Conservation (phyloP, 2,113 vertebrate genomes). For the Xiphorhynchus elegans region DNA sequence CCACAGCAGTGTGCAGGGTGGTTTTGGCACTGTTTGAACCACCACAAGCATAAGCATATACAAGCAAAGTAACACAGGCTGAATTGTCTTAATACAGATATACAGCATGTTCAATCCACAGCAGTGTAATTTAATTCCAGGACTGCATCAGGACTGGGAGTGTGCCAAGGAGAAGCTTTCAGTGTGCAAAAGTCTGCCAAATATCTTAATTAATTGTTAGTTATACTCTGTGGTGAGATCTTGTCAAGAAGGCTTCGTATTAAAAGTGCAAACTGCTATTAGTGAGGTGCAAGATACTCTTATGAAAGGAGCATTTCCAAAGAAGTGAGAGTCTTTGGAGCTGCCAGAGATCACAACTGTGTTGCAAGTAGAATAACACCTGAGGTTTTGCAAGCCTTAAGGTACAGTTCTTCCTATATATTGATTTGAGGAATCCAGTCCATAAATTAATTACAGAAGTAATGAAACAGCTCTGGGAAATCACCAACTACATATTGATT, state of each 20-base stretch:
- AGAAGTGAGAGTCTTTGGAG: neutral
- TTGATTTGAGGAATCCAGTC: neutral
- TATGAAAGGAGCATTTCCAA: neutral
- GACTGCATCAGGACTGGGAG: neutral
- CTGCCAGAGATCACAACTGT: neutral
- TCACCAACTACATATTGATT: neutral
- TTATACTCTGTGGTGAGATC: neutral
- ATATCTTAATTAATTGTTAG: slow-evolving; percentile 19
- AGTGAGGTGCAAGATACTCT: neutral
- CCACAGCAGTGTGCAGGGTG: neutral
- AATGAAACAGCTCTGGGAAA: neutral
- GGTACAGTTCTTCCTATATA: neutral
- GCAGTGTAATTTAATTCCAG: neutral
- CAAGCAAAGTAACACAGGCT: neutral
- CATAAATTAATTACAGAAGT: neutral
- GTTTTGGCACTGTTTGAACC: neutral
- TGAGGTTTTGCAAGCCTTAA: neutral
- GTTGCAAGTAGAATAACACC: neutral
- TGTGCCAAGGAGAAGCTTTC: neutral
- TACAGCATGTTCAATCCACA: neutral
- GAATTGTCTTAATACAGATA: neutral
- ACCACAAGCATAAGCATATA: neutral
- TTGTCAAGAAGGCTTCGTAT: neutral
- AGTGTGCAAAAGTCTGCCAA: neutral
- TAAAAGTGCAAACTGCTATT: neutral